These are phyloP conservation scores for Oryzias javanicus DNA, from an alignment of 2,113 vertebrate species.

Conservation along the genomic window DNA sequence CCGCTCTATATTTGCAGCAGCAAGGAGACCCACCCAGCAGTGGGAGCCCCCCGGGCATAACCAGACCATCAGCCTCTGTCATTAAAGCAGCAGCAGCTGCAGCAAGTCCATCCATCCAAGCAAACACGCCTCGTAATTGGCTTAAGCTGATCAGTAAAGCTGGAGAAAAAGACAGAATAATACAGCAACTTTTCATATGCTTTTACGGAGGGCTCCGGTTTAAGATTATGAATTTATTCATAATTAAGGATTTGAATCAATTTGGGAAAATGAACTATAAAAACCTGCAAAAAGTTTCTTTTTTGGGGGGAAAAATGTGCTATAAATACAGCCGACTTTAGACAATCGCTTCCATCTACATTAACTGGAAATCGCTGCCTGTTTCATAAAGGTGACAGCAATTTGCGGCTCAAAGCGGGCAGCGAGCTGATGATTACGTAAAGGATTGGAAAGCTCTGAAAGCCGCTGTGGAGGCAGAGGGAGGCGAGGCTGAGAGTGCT, in stretches of 20 bases:
- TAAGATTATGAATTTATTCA: too few relatives aligned
- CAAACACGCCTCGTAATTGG: conserved; percentile 51
- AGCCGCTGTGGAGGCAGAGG: conserved; percentile 15
- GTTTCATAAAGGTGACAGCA: conserved; percentile 23
- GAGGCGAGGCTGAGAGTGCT: conserved; percentile 40
- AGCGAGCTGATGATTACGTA: conserved; percentile 22
- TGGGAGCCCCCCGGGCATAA: conserved; percentile 30
- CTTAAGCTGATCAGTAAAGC: conserved; percentile 34
- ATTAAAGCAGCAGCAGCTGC: conserved; percentile 19
- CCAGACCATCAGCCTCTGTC: conserved; percentile 34
- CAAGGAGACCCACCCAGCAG: conserved; percentile 43
- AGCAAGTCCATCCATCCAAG: conserved; percentile 22
- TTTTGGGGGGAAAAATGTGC: background rate
- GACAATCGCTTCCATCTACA: background rate
- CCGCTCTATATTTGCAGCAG: conserved; percentile 63
- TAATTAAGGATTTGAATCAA: too few relatives aligned
- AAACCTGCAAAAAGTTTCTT: too few relatives aligned
- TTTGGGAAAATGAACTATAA: background rate
- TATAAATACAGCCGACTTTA: background rate
- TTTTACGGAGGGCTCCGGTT: too few relatives aligned
- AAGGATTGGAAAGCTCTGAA: conserved; percentile 21
- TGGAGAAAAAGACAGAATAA: background rate
- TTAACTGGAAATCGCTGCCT: background rate
- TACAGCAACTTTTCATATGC: too few relatives aligned
- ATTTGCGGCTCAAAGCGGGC: conserved; percentile 12